A percentile compares a stretch with the other conserved stretches of the same genome.
These are phyloP conservation scores for Setophaga coronata DNA, from an alignment of 2,113 vertebrate species.

Conservation along the genomic window DNA sequence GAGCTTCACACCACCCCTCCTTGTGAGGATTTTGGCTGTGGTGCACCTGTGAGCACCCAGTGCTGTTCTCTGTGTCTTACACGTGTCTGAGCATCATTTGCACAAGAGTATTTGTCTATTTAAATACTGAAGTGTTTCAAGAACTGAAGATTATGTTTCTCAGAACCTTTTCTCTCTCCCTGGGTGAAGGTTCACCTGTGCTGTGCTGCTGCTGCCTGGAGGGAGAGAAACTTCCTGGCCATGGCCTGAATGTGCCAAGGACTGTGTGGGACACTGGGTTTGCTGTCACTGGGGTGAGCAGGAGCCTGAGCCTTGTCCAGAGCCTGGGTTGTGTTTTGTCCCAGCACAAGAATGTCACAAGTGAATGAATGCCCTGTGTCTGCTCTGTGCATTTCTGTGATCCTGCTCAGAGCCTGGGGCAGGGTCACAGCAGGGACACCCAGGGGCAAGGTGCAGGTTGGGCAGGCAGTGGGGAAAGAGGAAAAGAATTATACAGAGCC, in stretches of 20 bases:
- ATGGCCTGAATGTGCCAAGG: not conserved
- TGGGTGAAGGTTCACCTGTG: not conserved
- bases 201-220: not conserved
- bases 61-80: not conserved
- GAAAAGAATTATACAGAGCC: not conserved
- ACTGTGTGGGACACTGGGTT: not conserved
- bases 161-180: not conserved
- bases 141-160: not conserved
- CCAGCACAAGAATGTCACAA: not conserved
- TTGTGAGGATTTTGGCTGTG: accelerated
- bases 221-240: not conserved
- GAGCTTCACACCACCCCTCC: not conserved
- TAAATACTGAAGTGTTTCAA: not conserved
- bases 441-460: not conserved
- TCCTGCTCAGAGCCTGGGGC: not conserved
- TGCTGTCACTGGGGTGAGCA: not conserved
- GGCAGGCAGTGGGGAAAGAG: not conserved
- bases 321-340: not conserved
- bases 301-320: not conserved
- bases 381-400: not conserved
- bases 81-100: not conserved
- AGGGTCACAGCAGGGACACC: not conserved
- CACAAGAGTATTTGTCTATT: not conserved
- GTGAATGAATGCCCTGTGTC: not conserved
- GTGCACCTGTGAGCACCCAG: not conserved